phyloP scores from a whole-genome alignment of 1,140 invertebrate genomes.

The Colletes latitarsis region DNA sequence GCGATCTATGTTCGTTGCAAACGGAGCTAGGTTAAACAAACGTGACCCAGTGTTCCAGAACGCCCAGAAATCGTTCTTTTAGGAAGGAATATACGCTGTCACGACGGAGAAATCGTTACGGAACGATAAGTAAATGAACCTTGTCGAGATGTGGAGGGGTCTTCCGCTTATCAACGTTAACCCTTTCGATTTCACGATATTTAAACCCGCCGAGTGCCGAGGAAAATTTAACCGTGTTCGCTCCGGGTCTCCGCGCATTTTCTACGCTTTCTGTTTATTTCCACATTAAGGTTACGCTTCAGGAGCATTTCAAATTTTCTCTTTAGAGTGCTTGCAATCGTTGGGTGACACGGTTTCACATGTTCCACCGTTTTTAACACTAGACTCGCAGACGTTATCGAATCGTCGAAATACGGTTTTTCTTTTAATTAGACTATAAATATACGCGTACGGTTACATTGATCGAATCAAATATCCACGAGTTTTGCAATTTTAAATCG shows the following conservation, averaged over 20 bases:
- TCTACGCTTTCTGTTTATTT: not conserved
- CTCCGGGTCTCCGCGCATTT: not conserved
- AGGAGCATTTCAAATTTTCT: not conserved
- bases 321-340: too few species aligned
- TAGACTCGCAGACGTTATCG: too few species aligned
- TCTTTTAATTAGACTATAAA: too few species aligned
- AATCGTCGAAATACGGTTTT: too few species aligned
- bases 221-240: not conserved
- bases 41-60: not conserved
- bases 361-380: too few species aligned
- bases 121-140: not conserved
- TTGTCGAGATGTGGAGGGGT: not conserved
- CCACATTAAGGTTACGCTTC: too few species aligned
- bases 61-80: too few species aligned
- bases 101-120: not conserved
- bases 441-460: too few species aligned
- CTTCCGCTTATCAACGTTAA: not conserved
- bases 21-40: conserved; percentile 31
- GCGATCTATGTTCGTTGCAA: conserved; percentile 34
- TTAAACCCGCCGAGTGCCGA: not conserved
- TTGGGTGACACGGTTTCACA: too few species aligned
- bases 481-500: too few species aligned
- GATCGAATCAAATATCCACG: too few species aligned
- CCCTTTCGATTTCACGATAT: not conserved
- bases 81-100: too few species aligned